A percentile compares a stretch with the other conserved stretches of the same genome.
Evolutionary conservation across 2,113 vertebrate genomes (phyloP).

Genomic region (Struthidea cinerea): DNA sequence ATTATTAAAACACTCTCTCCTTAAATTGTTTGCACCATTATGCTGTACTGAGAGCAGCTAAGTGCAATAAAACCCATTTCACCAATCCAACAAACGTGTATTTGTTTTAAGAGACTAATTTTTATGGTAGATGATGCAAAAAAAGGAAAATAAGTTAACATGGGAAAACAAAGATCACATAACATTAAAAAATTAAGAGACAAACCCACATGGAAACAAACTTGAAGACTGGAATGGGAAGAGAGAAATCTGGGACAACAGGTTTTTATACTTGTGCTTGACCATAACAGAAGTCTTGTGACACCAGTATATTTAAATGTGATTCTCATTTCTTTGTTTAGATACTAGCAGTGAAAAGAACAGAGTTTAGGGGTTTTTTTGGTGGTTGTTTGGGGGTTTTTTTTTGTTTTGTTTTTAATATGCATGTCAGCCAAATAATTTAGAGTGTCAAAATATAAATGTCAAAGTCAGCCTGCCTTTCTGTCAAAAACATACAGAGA

Average conservation of each 20-base stretch:
- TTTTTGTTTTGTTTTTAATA: background rate
- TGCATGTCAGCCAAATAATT: background rate
- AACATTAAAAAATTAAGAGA: background rate
- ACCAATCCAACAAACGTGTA: rapidly evolving
- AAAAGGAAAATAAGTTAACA: background rate
- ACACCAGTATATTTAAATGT: background rate
- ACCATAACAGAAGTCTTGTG: background rate
- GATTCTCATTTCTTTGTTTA: background rate
- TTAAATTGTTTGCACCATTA: background rate
- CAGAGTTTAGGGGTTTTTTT: rapidly evolving
- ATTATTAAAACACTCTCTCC: background rate
- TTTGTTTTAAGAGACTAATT: background rate
- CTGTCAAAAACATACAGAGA: background rate
- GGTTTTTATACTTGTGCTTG: background rate
- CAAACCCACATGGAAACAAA: background rate
- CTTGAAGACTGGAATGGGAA: background rate
- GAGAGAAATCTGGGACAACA: background rate
- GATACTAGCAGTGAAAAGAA: background rate
- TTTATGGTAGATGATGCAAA: background rate
- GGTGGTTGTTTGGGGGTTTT: background rate
- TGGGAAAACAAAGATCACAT: background rate
- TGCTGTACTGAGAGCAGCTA: background rate
- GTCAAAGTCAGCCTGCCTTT: background rate
- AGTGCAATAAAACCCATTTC: background rate
- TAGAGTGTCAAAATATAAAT: background rate